These are phyloP conservation scores for Gobiocypris rarus DNA, from an alignment of 2,113 vertebrate genomes.

Conservation along the genomic window DNA sequence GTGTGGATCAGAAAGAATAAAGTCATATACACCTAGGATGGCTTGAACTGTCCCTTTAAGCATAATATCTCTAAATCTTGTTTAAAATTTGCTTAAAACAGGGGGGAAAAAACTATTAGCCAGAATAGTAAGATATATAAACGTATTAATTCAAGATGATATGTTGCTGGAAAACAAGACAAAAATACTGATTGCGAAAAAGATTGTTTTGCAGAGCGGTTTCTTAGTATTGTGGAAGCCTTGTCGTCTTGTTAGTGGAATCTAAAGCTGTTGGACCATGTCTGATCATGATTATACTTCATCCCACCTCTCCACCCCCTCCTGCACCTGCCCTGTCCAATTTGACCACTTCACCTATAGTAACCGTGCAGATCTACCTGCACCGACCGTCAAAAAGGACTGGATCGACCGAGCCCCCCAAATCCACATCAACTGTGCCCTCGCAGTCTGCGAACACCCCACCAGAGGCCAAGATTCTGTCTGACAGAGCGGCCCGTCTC, in stretches of 20 bases:
- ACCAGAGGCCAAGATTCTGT: constrained; percentile 65
- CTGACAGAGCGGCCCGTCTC: constrained; percentile 67
- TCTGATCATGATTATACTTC: constrained; percentile 55
- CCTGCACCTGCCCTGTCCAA: constrained; percentile 61
- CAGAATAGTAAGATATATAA: neutral
- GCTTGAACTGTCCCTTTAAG: no score
- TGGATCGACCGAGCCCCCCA: constrained; percentile 67
- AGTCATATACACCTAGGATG: no score
- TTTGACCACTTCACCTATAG: constrained; percentile 70
- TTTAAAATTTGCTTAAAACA: neutral
- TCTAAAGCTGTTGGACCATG: constrained; percentile 29
- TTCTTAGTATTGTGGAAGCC: constrained; percentile 1
- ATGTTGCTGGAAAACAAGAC: neutral
- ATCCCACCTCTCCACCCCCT: constrained; percentile 69
- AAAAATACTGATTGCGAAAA: neutral
- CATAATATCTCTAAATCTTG: neutral
- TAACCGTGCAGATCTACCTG: constrained; percentile 81
- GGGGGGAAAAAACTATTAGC: neutral
- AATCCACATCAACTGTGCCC: constrained; percentile 66
- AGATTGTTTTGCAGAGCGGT: neutral
- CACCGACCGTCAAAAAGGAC: constrained; percentile 71
- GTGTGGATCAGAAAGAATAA: no score
- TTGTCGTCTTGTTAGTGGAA: constrained; percentile 33
- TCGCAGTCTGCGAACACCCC: constrained; percentile 63
- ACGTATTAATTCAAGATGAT: neutral